A percentile compares a stretch with the other conserved stretches of the same genome.
phyloP scores from a whole-genome alignment of 2,797 vertebrate genomes.

The Lepilemur septentrionalis region DNA sequence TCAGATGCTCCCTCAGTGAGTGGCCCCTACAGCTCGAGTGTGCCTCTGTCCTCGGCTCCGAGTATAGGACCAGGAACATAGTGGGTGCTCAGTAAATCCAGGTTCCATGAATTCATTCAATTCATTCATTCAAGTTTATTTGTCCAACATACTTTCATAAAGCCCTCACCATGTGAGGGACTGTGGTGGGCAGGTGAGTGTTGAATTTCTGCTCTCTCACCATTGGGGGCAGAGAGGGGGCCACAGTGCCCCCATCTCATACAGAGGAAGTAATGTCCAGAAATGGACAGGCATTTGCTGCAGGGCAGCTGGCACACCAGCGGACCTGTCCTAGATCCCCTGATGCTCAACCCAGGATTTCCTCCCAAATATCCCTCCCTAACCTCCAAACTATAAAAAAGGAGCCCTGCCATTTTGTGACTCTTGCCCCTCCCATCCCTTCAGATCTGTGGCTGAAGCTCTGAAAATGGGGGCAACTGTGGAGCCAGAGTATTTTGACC shows the following conservation, averaged over 20 bases:
- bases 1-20: constrained; percentile 94
- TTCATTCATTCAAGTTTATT: background rate
- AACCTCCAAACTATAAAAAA: background rate
- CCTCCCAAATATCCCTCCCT: background rate
- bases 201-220: background rate
- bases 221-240: background rate
- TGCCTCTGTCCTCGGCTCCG: background rate
- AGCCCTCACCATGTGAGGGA: background rate
- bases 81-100: background rate
- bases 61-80: background rate
- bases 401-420: background rate
- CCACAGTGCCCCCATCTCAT: background rate
- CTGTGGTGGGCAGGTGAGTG: background rate
- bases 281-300: background rate
- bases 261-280: background rate
- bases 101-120: background rate
- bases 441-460: constrained; percentile 93
- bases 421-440: background rate
- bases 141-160: background rate
- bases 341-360: background rate
- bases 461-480: constrained; percentile 92
- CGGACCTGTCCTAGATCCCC: background rate
- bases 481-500: constrained; percentile 95
- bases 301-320: background rate
- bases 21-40: background rate